These are phyloP conservation scores for Hoplostethus mediterraneus DNA, from an alignment of 2,797 vertebrate genomes.

Conservation along the genomic window DNA sequence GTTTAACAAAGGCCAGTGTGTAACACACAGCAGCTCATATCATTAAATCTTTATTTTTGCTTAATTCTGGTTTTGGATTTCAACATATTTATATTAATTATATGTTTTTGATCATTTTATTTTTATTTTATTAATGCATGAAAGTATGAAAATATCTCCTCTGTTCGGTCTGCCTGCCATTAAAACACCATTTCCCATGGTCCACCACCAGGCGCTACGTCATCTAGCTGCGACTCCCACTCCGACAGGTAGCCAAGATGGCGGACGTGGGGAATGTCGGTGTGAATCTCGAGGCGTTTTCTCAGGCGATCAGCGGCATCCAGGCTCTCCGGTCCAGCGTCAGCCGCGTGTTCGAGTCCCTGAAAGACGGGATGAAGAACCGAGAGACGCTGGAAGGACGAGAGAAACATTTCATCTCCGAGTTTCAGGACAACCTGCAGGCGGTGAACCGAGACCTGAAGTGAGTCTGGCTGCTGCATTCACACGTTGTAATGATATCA, in stretches of 20 bases:
- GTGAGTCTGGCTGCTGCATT: slow-evolving; percentile 77
- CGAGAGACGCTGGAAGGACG: slow-evolving; percentile 93
- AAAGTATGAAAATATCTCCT: too few relatives aligned
- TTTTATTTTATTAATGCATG: too few relatives aligned
- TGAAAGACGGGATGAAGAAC: slow-evolving; percentile 97
- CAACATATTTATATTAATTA: too few relatives aligned
- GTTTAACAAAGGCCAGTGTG: too few relatives aligned
- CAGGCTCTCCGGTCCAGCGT: slow-evolving; percentile 97
- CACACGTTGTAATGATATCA: too few relatives aligned
- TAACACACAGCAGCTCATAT: too few relatives aligned
- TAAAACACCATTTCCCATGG: too few relatives aligned
- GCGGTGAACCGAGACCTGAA: slow-evolving; percentile 96
- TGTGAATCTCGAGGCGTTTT: slow-evolving; percentile 95
- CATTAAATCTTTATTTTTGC: too few relatives aligned
- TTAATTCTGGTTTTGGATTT: too few relatives aligned
- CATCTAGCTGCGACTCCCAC: slow-evolving; percentile 47
- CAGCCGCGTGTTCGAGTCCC: slow-evolving; percentile 93
- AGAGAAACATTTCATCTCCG: slow-evolving; percentile 92
- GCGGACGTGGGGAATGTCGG: slow-evolving; percentile 92
- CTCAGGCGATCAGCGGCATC: slow-evolving; percentile 94
- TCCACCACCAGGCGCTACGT: slow-evolving; percentile 15
- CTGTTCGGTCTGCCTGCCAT: too few relatives aligned
- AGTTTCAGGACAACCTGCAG: slow-evolving; percentile 96
- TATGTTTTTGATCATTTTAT: too few relatives aligned
- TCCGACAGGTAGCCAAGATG: slow-evolving; percentile 77